phyloP scores from a whole-genome alignment of 2,888 invertebrate species.

The Xanthorhoe spadicearia region DNA sequence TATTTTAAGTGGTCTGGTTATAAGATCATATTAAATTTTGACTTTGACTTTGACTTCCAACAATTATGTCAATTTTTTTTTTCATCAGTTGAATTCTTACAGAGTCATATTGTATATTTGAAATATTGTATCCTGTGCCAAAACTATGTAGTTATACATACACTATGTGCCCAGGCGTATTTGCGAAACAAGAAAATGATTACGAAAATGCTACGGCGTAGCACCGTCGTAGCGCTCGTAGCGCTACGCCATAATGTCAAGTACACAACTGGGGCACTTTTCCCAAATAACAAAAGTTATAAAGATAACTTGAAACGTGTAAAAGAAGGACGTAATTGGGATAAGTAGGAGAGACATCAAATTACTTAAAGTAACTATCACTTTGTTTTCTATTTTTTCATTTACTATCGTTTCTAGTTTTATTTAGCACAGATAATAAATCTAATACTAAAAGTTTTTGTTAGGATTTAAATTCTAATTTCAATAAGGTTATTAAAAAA shows the following conservation, averaged over 20 bases:
- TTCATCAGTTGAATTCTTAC: too few relatives aligned
- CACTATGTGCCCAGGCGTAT: neutral
- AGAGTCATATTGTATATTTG: too few relatives aligned
- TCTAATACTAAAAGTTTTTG: too few relatives aligned
- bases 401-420: neutral
- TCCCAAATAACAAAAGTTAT: constrained; percentile 14
- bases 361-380: neutral
- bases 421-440: too few relatives aligned
- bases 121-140: too few relatives aligned
- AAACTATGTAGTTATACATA: neutral
- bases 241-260: constrained; percentile 3
- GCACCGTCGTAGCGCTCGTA: constrained; percentile 11
- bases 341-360: constrained; percentile 1
- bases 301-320: constrained; percentile 18
- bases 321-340: constrained; percentile 15
- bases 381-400: neutral
- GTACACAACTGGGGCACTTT: constrained; percentile 9
- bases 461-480: too few relatives aligned
- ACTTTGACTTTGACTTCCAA: too few relatives aligned
- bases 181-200: neutral
- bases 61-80: too few relatives aligned
- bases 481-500: too few relatives aligned
- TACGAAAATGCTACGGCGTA: constrained; percentile 5
- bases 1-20: too few relatives aligned
- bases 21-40: too few relatives aligned